phyloP scores from a whole-genome alignment of 2,113 vertebrate genomes.

The Atherinomorus stipes region DNA sequence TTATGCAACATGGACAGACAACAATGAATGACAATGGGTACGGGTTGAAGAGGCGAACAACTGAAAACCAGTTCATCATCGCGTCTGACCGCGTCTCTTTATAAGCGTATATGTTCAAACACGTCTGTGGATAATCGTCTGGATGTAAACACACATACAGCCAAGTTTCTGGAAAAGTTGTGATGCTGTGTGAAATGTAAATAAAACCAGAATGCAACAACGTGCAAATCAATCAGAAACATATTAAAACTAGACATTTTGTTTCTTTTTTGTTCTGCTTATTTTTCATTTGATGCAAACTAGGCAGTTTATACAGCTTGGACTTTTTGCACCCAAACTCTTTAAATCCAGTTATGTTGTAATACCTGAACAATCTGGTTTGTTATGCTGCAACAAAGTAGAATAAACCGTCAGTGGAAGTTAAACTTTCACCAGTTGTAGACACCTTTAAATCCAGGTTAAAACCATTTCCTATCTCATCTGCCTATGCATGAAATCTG shows the following conservation, averaged over 20 bases:
- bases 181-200: neutral
- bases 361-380: too few relatives aligned
- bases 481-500: too few relatives aligned
- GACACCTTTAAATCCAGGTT: too few relatives aligned
- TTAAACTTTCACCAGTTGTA: too few relatives aligned
- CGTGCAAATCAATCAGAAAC: neutral
- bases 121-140: neutral
- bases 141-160: neutral
- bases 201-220: neutral
- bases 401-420: too few relatives aligned
- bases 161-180: neutral
- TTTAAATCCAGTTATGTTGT: too few relatives aligned
- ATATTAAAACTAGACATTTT: too few relatives aligned
- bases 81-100: neutral
- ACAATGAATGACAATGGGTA: constrained; percentile 30
- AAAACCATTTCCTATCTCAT: too few relatives aligned
- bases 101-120: neutral
- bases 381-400: too few relatives aligned
- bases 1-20: constrained; percentile 26
- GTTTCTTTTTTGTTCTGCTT: neutral
- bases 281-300: neutral
- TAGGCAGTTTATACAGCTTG: neutral
- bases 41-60: constrained; percentile 21
- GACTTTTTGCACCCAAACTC: neutral
- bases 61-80: neutral